Evolutionary conservation across 1,140 invertebrate genomes (phyloP), one percentile per base, ranked within the genome.

Genomic region (Aphelenchoides avenae): DNA sequence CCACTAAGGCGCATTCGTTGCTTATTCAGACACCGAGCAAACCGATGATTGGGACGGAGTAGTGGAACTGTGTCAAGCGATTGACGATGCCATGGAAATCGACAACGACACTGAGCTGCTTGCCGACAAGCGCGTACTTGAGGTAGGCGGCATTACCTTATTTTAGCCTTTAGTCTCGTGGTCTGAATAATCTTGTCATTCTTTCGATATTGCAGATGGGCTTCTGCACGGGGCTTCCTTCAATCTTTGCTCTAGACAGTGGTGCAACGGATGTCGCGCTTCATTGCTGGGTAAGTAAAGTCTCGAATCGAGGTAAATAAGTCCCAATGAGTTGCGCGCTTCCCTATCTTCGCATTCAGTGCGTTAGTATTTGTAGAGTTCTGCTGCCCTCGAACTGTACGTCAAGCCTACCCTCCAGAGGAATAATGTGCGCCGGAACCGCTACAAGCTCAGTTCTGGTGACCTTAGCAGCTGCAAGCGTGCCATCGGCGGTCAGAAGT

Each of bases 31-130:
- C 29, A 20, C 40, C 27, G 43, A 67, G 20, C 40, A 18, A 22
- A 57, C 24, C 20, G 71, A 70, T 24, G 49, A 57, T 15, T 73
- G 73, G 70, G 63, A 75, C 20, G 70, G 70, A 20, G 70, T 76
- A 31, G 50, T 54, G 36, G 71, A 66, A 4, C 48, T 73, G 26
- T 77, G 74, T 43, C 62, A 73, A 31, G 58, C 56, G n/a, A 30
- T 73, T 24, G 70, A 73, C 50, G 40, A 62, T 33, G 50, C 58
- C 15, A 54, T 73, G 11, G 65, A 70, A 33, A 64, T 72, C 36
- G 70, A 73, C 15, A 57, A 73, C 50, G 64, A 72, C 22, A 70
- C 56, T 20, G 56, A 77, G 22, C 42, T 73, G 29, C 69, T 73
- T 44, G 55, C 58, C 22, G 57, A 54, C 22, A 76, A 77, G 36